These are phyloP conservation scores for Marmota flaviventris DNA, from an alignment of 2,113 vertebrate genomes.

Conservation along the genomic window DNA sequence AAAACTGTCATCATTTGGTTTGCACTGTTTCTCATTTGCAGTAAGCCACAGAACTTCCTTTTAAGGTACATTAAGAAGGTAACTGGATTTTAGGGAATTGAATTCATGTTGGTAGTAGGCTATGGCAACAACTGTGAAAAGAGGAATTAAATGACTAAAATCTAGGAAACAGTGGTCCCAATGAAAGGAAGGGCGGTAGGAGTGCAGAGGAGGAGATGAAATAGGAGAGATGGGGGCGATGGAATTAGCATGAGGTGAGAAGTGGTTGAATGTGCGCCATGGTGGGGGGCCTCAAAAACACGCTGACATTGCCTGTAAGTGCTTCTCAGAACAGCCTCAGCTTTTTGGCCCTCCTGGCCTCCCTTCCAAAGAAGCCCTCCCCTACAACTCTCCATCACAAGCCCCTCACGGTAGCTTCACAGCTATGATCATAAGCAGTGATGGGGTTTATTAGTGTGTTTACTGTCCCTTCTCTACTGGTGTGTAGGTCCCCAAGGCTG, in stretches of 20 bases:
- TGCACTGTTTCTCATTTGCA: not conserved
- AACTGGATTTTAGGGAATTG: not conserved
- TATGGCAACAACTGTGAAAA: not conserved
- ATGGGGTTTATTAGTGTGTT: not conserved
- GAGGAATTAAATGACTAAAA: not conserved
- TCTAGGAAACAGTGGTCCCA: not conserved
- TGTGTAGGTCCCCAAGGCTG: not conserved
- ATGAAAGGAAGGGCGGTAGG: not conserved
- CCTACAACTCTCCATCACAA: not conserved
- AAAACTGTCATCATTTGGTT: constrained; percentile 12
- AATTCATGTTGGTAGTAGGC: not conserved
- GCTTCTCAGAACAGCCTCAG: not conserved
- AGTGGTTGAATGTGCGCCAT: too few species aligned
- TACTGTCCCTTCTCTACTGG: not conserved
- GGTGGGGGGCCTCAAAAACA: not conserved
- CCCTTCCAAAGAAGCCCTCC: not conserved
- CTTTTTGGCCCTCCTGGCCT: too few species aligned
- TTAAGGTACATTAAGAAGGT: not conserved
- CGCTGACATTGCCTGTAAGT: not conserved
- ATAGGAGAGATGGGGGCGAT: not conserved
- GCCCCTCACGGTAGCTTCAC: not conserved
- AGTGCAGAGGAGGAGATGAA: not conserved
- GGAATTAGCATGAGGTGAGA: not conserved
- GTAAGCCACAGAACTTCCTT: not conserved
- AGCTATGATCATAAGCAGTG: not conserved